Evolutionary conservation across 1,140 invertebrate species (phyloP).

Genomic region (Drosophila nigrodunni): DNA sequence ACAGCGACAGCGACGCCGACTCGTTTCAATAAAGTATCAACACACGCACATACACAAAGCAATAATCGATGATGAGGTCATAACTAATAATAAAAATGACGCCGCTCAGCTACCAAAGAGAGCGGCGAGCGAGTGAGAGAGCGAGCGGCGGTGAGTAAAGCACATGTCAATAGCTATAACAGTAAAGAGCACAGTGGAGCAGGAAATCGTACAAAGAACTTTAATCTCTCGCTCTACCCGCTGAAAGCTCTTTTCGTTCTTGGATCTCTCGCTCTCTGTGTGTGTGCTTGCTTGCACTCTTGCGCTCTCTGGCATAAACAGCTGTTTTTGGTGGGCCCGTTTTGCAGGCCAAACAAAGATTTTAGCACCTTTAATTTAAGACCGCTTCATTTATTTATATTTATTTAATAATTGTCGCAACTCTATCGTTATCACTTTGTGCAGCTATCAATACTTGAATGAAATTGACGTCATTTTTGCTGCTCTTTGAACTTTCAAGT

Average conservation of each 20-base stretch:
- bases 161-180: conserved; percentile 39
- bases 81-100: conserved; percentile 85
- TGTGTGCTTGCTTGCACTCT: not conserved
- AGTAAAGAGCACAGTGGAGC: conserved; percentile 30
- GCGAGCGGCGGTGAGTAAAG: conserved; percentile 54
- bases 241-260: conserved; percentile 3
- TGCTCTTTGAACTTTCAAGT: conserved; percentile 55
- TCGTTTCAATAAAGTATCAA: conserved; percentile 79
- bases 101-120: conserved; percentile 44
- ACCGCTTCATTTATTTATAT: conserved; percentile 41
- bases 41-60: conserved; percentile 60
- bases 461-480: conserved; percentile 56
- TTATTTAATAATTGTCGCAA: conserved; percentile 54
- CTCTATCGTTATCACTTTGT: conserved; percentile 46
- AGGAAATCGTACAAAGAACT: conserved; percentile 45
- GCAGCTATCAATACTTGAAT: conserved; percentile 36
- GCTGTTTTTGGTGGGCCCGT: conserved; percentile 71
- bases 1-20: conserved; percentile 19
- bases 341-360: conserved; percentile 38
- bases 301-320: conserved; percentile 41
- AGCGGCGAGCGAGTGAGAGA: not conserved
- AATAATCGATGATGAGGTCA: conserved; percentile 85
- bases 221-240: conserved; percentile 3
- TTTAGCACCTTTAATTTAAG: conserved; percentile 35
- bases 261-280: not conserved